A percentile compares a stretch with the other conserved stretches of the same genome.
Evolutionary conservation across 2,113 vertebrate genomes (phyloP).

Genomic region (Euleptes europaea): DNA sequence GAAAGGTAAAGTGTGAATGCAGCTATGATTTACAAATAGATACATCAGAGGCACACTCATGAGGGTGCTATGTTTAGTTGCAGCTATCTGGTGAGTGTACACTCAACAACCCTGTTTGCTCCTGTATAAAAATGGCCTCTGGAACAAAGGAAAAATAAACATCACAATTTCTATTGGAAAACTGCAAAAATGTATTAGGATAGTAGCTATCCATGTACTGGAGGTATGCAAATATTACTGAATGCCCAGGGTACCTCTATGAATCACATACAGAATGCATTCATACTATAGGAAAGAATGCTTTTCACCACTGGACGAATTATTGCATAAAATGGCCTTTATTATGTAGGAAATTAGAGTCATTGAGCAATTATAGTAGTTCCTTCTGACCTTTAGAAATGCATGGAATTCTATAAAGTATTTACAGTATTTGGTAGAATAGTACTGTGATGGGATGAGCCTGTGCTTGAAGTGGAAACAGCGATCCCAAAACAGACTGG

Average conservation of each 20-base stretch:
- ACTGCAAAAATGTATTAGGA: background rate
- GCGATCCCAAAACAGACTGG: background rate
- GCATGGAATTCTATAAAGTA: background rate
- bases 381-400: background rate
- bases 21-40: background rate
- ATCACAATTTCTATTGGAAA: background rate
- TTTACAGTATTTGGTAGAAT: background rate
- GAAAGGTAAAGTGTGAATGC: background rate
- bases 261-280: background rate
- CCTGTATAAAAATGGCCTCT: background rate
- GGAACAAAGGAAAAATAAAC: background rate
- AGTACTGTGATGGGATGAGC: background rate
- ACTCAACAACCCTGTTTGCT: background rate
- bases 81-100: background rate
- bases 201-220: background rate
- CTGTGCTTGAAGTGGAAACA: background rate
- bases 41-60: background rate
- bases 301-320: background rate
- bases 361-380: background rate
- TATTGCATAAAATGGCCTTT: background rate
- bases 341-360: background rate
- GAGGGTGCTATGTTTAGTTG: background rate
- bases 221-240: background rate
- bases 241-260: background rate
- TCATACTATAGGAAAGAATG: background rate